Base-by-base conservation (phyloP, 2,113 vertebrate species). In the Pica pica region DNA sequence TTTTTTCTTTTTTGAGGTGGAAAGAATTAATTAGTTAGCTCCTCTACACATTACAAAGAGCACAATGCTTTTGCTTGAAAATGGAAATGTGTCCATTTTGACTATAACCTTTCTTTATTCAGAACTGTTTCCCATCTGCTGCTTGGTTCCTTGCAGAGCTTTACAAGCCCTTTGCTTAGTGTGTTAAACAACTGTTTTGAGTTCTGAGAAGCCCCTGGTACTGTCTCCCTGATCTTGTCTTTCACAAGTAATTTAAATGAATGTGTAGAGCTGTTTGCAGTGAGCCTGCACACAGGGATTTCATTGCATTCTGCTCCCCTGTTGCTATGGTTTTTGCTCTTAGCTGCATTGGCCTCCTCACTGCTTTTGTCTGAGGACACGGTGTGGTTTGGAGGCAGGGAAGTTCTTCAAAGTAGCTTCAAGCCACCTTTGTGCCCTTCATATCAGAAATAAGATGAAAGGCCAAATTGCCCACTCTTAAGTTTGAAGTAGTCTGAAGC, bases 291-390 rank as follows among this genome's bases (percentile, higher is more conserved):
- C 2, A 1, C 46, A 39, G 47, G 67, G 56, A 24, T 78, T 81
- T 55, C 77, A 14, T 42, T 76, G 46, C 22, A 0, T 96, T 69
- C 88, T 50, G 67, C 59, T 95, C 67, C 71, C 67, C 49, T 65
- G 52, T 83, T 94, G 87, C 84, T 67, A 53, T 71, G 79, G 87
- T 16, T 95, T 95, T 87, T 68, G 55, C 82, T 90, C 28, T 88
- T 19, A 8, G 82, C 53, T 71, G 14, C 6, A 0, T 21, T 83
- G 65, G 74, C 67, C 63, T 92, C 55, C 2, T 67, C 47, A 17
- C 31, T 50, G 47, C 50, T 55, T 92, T 83, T 94, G 79, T 70
- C 88, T 90, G 83, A 80, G 71, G 50, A 37, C 23, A 3, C 5
- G 3, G 18, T 61, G 71, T 57, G 59, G 87, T 83, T 92, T 41